Evolutionary conservation across 2,888 invertebrate genomes (phyloP), one percentile per base, ranked within the genome.

Genomic region (Andricus quercusramuli): DNA sequence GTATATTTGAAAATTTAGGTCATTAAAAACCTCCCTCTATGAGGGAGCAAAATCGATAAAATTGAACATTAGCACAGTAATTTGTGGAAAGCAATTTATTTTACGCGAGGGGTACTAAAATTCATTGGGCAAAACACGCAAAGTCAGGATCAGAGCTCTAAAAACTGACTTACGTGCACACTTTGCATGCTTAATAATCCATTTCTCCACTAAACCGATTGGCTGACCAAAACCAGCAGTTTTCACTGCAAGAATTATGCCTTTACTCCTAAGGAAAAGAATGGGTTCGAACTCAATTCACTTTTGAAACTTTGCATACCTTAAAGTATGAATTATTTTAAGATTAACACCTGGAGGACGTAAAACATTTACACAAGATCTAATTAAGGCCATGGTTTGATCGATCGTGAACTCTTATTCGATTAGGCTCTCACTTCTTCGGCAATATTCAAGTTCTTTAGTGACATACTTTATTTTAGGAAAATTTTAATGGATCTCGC

Each of bases 71-170:
- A 74, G n/a, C 56, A 29, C 32, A 51, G 70, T 29, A 51, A 70
- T 51, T 51, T 56, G 29, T 56, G n/a, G 56, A 70, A 70, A 70
- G 74, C 74, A 74, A 74, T 74, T 74, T 56, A 25, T n/a, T 29
- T 32, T n/a, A 5, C 0, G 1, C 44, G 47, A 70, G 47, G 13
- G 32, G n/a, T 32, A 51, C 11, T 32, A 47, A 44, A 68, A 47
- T 47, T 8, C 68, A 22, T 44, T 47, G 47, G 37, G 51, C n/a
- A 32, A 74, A 37, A 74, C 56, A 56, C 51, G 74, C 74, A 32
- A 56, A n/a, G 32, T 56, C 9, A 56, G 32, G 51, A 74, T 74
- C 56, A 74, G 15, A 74, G 6, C 13, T n/a, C 1, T n/a, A 56
- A 32, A 74, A 56, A 3, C 13, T 74, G 29, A 20, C 25, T 25